Base-by-base conservation (phyloP, 2,113 vertebrate species). In the Ahaetulla prasina region DNA sequence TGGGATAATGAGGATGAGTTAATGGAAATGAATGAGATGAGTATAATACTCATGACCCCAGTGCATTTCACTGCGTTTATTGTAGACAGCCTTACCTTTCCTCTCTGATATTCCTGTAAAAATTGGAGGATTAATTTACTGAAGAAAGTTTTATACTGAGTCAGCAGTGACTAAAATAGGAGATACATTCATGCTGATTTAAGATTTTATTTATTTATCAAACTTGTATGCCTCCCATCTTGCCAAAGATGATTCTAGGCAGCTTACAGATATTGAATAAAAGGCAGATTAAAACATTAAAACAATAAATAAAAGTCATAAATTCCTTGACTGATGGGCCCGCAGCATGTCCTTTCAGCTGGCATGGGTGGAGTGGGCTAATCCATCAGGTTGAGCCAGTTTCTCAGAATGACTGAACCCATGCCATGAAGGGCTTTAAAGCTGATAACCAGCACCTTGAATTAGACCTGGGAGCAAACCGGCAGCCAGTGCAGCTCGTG, bases 11-110 rank as follows among this genome's bases (percentile, higher is more conserved):
- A 60, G 85, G 53, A 91, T 93, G 27, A 39, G 87, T 0, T 0
- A 92, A 91, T 85, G 30, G 87, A 88, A 54, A 91, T 96, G 92
- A 90, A 74, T 94, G 90, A 93, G 84, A 92, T 91, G 93, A 94
- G 39, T 1, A 16, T 63, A 94, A 63, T 55, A 39, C 27, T 54
- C 0, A 0, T 0, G 0, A 93, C 80, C 23, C 92, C 90, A 0
- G 0, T 7, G 1, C 92, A 25, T 74, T 96, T 52, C 0, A 53
- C 89, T 43, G 43, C 50, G 85, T 8, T 0, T 35, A 87, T 87
- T 39, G 14, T n/a, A 91, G 57, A 52, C 35, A 85, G 16, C 43
- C 54, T 55, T 35, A 52, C n/a, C 54, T 43, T 50, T 39, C 27
- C 55, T 49, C 84, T 60, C 22, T n/a, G 14, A 12, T 45, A 47